Evolutionary conservation across 2,797 vertebrate genomes (phyloP).

Genomic region (Uromys caudimaculatus): DNA sequence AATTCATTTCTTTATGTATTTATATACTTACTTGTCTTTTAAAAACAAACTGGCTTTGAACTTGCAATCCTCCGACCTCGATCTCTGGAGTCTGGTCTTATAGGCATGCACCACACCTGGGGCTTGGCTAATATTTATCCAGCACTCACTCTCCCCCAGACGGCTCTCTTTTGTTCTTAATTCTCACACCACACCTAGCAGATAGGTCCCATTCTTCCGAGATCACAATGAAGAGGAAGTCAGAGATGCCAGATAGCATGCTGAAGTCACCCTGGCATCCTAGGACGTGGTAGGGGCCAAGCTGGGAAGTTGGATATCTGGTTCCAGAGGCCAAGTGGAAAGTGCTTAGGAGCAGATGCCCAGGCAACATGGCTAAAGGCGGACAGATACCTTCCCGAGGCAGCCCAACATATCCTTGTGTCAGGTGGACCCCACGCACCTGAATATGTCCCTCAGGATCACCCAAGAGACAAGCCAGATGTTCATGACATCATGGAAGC

Average conservation of each 20-base stretch:
- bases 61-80: background rate
- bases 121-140: background rate
- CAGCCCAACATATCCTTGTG: background rate
- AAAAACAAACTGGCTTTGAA: background rate
- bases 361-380: background rate
- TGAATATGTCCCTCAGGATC: background rate
- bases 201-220: background rate
- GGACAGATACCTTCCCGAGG: background rate
- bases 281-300: background rate
- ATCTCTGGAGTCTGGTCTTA: background rate
- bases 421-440: background rate
- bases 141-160: background rate
- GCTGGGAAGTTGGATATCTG: background rate
- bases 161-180: background rate
- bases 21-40: background rate
- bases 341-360: background rate
- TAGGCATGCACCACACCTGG: background rate
- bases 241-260: background rate
- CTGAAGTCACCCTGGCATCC: background rate
- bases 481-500: background rate
- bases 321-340: background rate
- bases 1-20: background rate
- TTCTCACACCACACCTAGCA: background rate
- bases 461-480: background rate
- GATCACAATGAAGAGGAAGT: background rate